These are phyloP conservation scores for Trogon melanurus DNA, from an alignment of 2,113 vertebrate genomes.

Conservation along the genomic window DNA sequence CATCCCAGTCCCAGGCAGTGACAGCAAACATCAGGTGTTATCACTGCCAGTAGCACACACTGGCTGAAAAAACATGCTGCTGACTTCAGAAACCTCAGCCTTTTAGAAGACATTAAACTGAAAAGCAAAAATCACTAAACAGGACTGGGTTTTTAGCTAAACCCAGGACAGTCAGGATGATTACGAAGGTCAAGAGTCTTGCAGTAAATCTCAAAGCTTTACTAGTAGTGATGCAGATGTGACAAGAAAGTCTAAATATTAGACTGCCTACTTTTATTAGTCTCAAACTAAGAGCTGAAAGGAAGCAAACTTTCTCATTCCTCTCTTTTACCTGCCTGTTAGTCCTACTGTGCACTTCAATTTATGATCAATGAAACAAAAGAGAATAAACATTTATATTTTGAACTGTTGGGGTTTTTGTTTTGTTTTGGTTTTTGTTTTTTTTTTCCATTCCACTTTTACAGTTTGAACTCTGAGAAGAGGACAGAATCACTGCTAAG, in stretches of 20 bases:
- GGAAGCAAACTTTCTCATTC: neutral
- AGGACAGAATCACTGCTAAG: neutral
- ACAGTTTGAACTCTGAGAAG: neutral
- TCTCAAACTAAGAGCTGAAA: neutral
- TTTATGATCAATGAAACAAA: neutral
- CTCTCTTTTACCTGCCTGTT: neutral
- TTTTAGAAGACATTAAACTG: too few relatives aligned
- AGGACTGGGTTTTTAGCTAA: too few relatives aligned
- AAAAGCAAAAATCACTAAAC: too few relatives aligned
- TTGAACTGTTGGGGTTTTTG: neutral
- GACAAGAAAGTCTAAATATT: neutral
- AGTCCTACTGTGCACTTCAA: neutral
- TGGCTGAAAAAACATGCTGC: too few relatives aligned
- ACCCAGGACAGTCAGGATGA: too few relatives aligned
- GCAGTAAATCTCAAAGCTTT: neutral
- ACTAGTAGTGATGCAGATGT: neutral
- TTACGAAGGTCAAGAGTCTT: neutral
- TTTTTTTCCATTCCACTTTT: neutral
- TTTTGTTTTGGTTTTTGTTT: neutral
- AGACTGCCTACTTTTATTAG: neutral
- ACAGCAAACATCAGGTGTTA: too few relatives aligned
- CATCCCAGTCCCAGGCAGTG: too few relatives aligned
- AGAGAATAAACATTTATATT: neutral
- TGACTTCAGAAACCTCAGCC: too few relatives aligned
- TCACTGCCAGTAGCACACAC: too few relatives aligned